Base-by-base conservation (phyloP, 2,113 vertebrate genomes). In the Thinocorus orbignyianus region DNA sequence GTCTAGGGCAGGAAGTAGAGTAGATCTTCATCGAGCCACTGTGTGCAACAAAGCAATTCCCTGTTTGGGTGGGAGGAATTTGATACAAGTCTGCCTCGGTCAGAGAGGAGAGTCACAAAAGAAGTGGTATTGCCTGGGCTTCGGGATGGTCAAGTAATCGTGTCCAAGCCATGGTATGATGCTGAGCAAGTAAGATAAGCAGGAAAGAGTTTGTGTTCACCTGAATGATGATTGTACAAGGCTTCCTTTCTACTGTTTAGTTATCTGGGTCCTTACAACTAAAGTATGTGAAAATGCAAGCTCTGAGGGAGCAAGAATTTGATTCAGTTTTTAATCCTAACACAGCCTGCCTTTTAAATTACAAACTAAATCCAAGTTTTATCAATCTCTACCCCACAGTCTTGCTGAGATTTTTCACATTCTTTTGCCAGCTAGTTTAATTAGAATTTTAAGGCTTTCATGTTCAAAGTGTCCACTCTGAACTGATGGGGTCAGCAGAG, bases 331-430 rank as follows among this genome's bases (percentile, higher is more conserved):
- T 93, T 94, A 92, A 95, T 94, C n/a, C 54, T 72, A 84, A 76
- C 41, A 69, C n/a, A 91, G 65, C 17, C 35, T 49, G 25, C 31
- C 68, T 77, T 69, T 87, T 77, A 92, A 97, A 87, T 85, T 76
- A 76, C 69, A 93, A 70, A 61, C 20, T 62, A 91, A 83, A 88
- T 52, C 61, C 49, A 46, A 74, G 62, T 62, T 87, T 77, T 72
- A 92, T 96, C 91, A 72, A 7, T 14, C 81, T 66, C 55, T 55
- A 25, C 22, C 55, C 83, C 33, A 55, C 31, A 81, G 72, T 31
- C 55, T 84, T 83, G 48, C 39, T 64, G 72, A 92, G 42, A 95
- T 86, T 88, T 94, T 89, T 89, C 80, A 78, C 92, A 77, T 85
- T 88, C 64, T 68, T 92, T 90, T 92, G 46, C 46, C 30, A 62